Base-by-base conservation (phyloP, 2,113 vertebrate species). In the Crotalus viridis region DNA sequence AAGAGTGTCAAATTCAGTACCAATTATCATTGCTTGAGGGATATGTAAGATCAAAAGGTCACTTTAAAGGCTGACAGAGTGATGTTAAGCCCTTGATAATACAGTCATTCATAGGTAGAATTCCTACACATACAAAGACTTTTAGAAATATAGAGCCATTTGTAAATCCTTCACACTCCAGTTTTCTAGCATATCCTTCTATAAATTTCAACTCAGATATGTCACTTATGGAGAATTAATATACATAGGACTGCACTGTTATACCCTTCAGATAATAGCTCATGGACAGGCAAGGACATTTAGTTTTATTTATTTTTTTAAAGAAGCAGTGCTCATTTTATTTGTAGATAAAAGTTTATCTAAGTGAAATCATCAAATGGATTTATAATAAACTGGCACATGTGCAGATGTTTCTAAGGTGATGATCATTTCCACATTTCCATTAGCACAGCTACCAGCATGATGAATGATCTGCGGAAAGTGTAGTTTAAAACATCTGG, bases 21-120 rank as follows among this genome's bases (percentile, higher is more conserved):
- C 39, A 87, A 92, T 94, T 92, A 92, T 90, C 88, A 87, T 90
- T 89, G 90, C 88, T 89, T 7, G 89, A 90, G 39, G 89, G 88
- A 55, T 55, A 28, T 92, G 5, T 26, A 55, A 69, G 64, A 56
- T 17, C 61, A 57, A 22, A 81, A 89, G 54, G 48, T 93, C 43
- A 54, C 56, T 33, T n/a, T 33, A 52, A 90, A 93, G 8, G 39
- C 88, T 59, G 54, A 52, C 39, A 57, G 55, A 33, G n/a, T 7
- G 48, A 24, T 85, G 89, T 90, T 21, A 69, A 90, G 89, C 39
- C 87, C 26, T 52, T 90, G 28, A 43, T 74, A 85, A 1, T 9
- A 55, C 51, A 92, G 26, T 43, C 51, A 33, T 24, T 46, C 46
- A 93, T 85, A 88, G 61, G 24, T 89, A 55, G 24, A 2, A 90